Percentiles rank a stretch among this genome's conserved stretches.
phyloP scores from a whole-genome alignment of 2,888 invertebrate species.

The Neoaliturus tenellus region DNA sequence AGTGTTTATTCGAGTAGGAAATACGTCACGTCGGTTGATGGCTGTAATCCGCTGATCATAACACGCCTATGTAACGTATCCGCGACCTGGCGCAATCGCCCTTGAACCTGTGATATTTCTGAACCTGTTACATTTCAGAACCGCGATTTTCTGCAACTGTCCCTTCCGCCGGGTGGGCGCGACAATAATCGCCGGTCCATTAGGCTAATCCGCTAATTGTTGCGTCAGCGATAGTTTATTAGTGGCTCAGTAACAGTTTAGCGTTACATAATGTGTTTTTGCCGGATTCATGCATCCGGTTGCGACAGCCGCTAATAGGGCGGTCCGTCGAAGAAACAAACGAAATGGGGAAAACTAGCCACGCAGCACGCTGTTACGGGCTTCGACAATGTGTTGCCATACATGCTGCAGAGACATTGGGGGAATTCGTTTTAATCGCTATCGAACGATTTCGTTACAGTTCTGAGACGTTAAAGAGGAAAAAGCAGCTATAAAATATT shows the following conservation, averaged over 20 bases:
- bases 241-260: not conserved
- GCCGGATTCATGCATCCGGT: slow-evolving; percentile 27
- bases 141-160: no score
- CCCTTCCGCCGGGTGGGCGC: not conserved
- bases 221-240: not conserved
- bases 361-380: no score
- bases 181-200: not conserved
- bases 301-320: not conserved
- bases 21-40: not conserved
- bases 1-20: slow-evolving; percentile 18
- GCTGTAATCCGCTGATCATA: not conserved
- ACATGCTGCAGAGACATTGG: no score
- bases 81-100: not conserved
- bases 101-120: slow-evolving; percentile 49
- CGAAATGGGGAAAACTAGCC: not conserved
- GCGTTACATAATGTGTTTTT: slow-evolving; percentile 24
- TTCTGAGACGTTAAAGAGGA: no score
- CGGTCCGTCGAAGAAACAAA: not conserved
- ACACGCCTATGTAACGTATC: not conserved
- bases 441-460: no score
- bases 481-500: no score
- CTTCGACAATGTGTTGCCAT: no score
- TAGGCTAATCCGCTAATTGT: not conserved
- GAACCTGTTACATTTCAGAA: no score
- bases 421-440: no score